These are phyloP conservation scores for Drosophila leontia DNA, from an alignment of 1,140 invertebrate genomes.

Conservation along the genomic window DNA sequence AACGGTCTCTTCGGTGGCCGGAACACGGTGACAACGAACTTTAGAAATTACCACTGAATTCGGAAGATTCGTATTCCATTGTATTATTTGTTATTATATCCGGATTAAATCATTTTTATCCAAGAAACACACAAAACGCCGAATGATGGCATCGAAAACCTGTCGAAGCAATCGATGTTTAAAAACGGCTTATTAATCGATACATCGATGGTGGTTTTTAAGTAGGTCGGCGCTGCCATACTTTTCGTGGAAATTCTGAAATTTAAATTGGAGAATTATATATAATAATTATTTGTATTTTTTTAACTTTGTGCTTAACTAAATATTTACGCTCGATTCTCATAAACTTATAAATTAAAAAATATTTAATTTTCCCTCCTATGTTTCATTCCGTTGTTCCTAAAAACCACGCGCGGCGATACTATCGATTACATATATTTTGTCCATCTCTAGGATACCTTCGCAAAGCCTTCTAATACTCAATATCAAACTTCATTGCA, in stretches of 20 bases:
- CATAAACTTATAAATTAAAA: not conserved
- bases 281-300: too few relatives aligned
- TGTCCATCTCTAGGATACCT: too few relatives aligned
- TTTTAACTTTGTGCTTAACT: too few relatives aligned
- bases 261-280: too few relatives aligned
- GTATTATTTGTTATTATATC: constrained; percentile 21
- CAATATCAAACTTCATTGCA: constrained; percentile 50
- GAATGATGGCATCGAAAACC: constrained; percentile 9
- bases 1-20: not conserved
- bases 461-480: constrained; percentile 42
- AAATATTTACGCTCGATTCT: too few relatives aligned
- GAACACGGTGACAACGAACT: not conserved
- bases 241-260: not conserved
- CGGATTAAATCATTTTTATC: constrained; percentile 45
- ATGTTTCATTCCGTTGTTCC: constrained; percentile 11
- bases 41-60: constrained; percentile 41
- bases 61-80: constrained; percentile 55
- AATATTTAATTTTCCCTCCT: not conserved
- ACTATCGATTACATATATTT: not conserved
- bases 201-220: not conserved
- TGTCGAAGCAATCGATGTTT: not conserved
- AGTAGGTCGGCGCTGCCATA: not conserved
- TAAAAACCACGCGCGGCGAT: not conserved
- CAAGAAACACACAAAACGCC: constrained; percentile 36
- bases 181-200: not conserved